phyloP scores from a whole-genome alignment of 2,113 vertebrate species.

The Acanthisitta chloris region DNA sequence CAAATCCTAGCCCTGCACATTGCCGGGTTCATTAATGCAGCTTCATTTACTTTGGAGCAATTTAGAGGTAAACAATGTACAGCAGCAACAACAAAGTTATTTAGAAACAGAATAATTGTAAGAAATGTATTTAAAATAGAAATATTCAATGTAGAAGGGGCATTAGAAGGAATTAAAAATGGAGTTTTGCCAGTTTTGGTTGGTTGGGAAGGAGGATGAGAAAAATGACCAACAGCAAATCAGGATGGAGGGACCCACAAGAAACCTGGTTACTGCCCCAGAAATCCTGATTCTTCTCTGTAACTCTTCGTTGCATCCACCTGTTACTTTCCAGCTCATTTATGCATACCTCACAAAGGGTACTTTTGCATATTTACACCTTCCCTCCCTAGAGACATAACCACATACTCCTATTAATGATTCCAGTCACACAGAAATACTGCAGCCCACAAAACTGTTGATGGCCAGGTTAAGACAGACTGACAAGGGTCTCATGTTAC shows the following conservation, averaged over 20 bases:
- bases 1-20: neutral
- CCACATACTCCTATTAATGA: neutral
- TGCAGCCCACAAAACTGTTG: neutral
- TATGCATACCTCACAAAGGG: neutral
- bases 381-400: neutral
- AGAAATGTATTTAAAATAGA: neutral
- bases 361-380: neutral
- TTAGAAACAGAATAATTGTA: neutral
- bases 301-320: neutral
- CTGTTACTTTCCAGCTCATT: neutral
- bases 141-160: neutral
- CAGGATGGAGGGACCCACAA: neutral
- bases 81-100: neutral
- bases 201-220: fast-evolving
- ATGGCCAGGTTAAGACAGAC: neutral
- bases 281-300: neutral
- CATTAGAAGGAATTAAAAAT: neutral
- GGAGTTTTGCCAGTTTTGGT: neutral
- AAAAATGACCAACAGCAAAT: neutral
- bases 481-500: neutral
- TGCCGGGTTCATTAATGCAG: neutral
- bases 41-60: neutral
- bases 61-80: neutral
- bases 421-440: neutral
- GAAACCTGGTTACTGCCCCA: neutral